Evolutionary conservation across 2,888 invertebrate species (phyloP), one percentile per base, ranked within the genome.

Genomic region (Leptopilina drosophilae): DNA sequence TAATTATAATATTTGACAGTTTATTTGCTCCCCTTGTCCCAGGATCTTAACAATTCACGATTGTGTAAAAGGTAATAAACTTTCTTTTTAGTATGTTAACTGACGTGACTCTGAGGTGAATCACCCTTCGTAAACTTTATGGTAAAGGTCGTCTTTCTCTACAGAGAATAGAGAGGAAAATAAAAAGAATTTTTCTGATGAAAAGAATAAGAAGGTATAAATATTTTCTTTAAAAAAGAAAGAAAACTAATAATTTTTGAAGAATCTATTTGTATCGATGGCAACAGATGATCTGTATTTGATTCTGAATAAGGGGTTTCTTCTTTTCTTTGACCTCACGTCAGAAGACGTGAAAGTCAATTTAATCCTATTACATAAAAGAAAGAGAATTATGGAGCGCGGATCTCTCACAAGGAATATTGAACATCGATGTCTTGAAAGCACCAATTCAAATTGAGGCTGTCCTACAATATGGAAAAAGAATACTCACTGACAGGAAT

Each of bases 331-430:
- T 69, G 49, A 69, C 14, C 14, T 26, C 15, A 11, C 26, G 12
- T 49, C 49, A 26, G 20, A 53, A 69, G 49, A 69, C 49, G 14
- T 15, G 15, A 49, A 49, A 69, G 26, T 69, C 67, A 20, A 53
- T 12, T 69, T 69, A 69, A 69, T 69, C 67, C 26, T 69, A 69
- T 69, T 69, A 69, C 49, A 69, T 69, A 69, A 69, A 5, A 67
- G 42, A 67, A 67, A 69, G 26, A 26, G 26, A 46, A 7, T 53
- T 26, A 69, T 26, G 14, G 67, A 69, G 42, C 49, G 42, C 49
- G 49, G 20, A 49, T 69, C 49, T 53, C 49, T 69, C 67, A 46
- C 26, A 14, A 33, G 12, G 67, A 53, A 53, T 69, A 69, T 69
- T 49, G 67, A 69, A 69, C 9, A 69, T 69, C 49, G 67, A 69